Evolutionary conservation across 2,797 vertebrate genomes (phyloP).

Genomic region (Triplophysa yarkandensis): DNA sequence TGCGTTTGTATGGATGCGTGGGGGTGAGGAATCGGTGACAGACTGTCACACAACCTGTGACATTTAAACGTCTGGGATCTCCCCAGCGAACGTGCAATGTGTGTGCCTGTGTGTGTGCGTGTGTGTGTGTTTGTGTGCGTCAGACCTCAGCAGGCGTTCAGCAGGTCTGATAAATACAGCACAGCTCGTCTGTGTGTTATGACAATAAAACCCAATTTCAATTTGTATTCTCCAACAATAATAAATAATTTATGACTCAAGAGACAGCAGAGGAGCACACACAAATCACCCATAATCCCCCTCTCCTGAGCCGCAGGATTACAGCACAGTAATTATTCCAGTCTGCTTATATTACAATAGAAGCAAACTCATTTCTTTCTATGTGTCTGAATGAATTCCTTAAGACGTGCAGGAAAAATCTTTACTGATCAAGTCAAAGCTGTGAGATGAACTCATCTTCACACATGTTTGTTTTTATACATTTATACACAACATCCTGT

Average conservation of each 20-base stretch:
- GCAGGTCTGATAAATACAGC: constrained; percentile 42
- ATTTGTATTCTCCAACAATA: constrained; percentile 49
- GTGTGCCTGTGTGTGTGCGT: constrained; percentile 13
- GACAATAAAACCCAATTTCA: constrained; percentile 38
- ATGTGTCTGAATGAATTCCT: background rate
- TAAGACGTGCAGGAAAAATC: too few species aligned
- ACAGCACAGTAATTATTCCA: constrained; percentile 38
- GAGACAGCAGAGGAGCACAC: constrained; percentile 24
- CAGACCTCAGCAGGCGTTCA: constrained; percentile 8
- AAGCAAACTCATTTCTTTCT: background rate
- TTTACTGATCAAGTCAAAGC: too few species aligned
- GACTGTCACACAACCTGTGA: constrained; percentile 35
- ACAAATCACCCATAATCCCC: constrained; percentile 28
- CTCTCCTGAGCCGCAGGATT: constrained; percentile 40
- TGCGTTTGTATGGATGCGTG: background rate
- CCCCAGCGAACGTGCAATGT: background rate
- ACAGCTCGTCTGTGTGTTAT: constrained; percentile 12
- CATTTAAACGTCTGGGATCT: constrained; percentile 5
- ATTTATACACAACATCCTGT: too few species aligned
- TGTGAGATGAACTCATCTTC: too few species aligned
- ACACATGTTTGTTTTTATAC: too few species aligned
- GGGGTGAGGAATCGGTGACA: constrained; percentile 44
- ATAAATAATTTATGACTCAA: constrained; percentile 54
- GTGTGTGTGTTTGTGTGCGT: constrained; percentile 13
- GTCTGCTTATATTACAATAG: constrained; percentile 13